Evolutionary conservation across 2,113 vertebrate species (phyloP).

Genomic region (Sminthopsis crassicaudata): DNA sequence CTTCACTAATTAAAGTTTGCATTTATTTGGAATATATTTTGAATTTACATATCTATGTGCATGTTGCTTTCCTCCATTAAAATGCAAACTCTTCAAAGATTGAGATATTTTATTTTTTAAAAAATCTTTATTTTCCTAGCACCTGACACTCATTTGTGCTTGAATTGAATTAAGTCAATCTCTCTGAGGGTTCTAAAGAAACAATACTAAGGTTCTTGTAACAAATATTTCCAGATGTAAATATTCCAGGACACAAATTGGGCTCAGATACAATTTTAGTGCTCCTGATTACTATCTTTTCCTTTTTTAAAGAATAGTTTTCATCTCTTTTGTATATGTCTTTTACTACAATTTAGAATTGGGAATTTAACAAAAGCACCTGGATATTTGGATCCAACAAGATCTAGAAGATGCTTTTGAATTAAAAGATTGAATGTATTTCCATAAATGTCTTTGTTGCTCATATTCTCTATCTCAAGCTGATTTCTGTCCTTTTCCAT

Average conservation of each 20-base stretch:
- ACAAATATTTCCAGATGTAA: constrained; percentile 42
- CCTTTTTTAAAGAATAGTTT: constrained; percentile 43
- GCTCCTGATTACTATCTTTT: not conserved
- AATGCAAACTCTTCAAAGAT: not conserved
- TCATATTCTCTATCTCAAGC: not conserved
- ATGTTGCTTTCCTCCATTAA: not conserved
- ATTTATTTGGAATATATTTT: not conserved
- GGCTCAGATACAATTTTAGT: constrained; percentile 39
- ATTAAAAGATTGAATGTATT: not conserved
- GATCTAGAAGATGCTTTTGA: not conserved
- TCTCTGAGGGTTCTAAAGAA: not conserved
- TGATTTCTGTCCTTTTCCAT: not conserved
- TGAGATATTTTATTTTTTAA: not conserved
- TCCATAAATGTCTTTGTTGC: not conserved
- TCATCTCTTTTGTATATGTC: not conserved
- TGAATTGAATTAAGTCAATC: not conserved
- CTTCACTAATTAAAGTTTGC: not conserved
- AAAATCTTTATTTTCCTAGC: not conserved
- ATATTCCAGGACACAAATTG: constrained; percentile 23
- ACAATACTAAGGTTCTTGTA: constrained; percentile 22
- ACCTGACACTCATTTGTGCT: constrained; percentile 9
- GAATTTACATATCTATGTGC: not conserved
- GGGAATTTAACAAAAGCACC: not conserved
- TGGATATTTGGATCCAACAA: not conserved
- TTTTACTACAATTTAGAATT: not conserved